A percentile compares a stretch with the other conserved stretches of the same genome.
phyloP scores from a whole-genome alignment of 1,140 invertebrate species.

The Drosophila lacteicornis region DNA sequence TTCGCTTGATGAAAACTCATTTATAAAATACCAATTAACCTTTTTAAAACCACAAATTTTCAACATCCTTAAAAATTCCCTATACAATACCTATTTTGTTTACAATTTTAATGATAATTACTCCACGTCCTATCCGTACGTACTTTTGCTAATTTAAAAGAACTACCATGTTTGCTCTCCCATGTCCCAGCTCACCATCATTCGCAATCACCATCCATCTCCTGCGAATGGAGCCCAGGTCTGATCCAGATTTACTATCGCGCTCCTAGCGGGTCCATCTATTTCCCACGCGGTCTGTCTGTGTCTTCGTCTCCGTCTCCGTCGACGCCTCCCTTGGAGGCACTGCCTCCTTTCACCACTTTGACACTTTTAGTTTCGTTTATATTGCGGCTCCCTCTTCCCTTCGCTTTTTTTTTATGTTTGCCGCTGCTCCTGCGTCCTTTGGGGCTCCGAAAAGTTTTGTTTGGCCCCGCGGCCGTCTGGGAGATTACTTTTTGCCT shows the following conservation, averaged over 20 bases:
- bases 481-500: constrained; percentile 73
- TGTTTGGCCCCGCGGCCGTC: constrained; percentile 66
- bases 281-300: constrained; percentile 15
- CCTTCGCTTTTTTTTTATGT: constrained; percentile 11
- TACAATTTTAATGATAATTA: constrained; percentile 1
- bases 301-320: neutral
- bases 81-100: too few species aligned
- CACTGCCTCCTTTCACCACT: constrained; percentile 62
- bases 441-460: constrained; percentile 58
- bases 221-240: constrained; percentile 5
- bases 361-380: constrained; percentile 77
- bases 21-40: neutral
- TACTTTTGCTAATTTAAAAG: neutral
- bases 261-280: constrained; percentile 34
- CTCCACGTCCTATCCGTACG: neutral
- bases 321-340: constrained; percentile 5
- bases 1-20: neutral
- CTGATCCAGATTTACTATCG: constrained; percentile 61
- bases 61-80: too few species aligned
- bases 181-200: constrained; percentile 7
- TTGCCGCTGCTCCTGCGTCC: constrained; percentile 12
- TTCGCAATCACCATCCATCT: constrained; percentile 55
- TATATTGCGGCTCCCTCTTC: constrained; percentile 15
- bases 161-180: neutral
- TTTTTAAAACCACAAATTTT: too few species aligned